Percentiles rank a stretch among this genome's conserved stretches.
Evolutionary conservation across 2,113 vertebrate genomes (phyloP).

Genomic region (Acanthisitta chloris): DNA sequence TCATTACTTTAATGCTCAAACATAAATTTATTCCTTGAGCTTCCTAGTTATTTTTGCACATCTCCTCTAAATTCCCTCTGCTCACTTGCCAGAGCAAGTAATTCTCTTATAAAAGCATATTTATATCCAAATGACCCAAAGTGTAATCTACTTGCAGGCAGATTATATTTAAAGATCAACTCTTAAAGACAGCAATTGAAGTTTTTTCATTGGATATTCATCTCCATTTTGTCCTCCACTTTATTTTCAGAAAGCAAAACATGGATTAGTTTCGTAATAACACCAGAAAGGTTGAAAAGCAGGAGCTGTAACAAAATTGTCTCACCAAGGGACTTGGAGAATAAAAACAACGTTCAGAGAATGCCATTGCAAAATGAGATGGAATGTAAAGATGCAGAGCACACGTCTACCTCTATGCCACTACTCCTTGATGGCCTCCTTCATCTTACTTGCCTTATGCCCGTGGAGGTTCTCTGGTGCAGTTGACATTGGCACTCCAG

Average conservation of each 20-base stretch:
- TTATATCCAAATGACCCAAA: slow-evolving; percentile 2
- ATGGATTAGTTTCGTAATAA: background rate
- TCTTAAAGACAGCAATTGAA: background rate
- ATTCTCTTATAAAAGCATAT: background rate
- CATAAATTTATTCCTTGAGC: background rate
- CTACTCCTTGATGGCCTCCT: background rate
- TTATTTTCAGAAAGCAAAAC: background rate
- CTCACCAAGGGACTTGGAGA: background rate
- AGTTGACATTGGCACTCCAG: background rate
- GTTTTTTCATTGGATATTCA: background rate
- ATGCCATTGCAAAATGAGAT: background rate
- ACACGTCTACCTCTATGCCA: accelerated
- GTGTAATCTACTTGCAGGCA: background rate
- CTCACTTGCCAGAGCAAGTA: background rate
- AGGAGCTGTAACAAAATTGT: background rate
- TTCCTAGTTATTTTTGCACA: background rate
- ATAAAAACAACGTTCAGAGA: background rate
- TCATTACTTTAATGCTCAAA: background rate
- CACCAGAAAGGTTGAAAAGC: background rate
- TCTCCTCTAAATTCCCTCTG: background rate
- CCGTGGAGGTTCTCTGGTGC: background rate
- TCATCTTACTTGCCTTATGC: background rate
- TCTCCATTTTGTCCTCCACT: background rate
- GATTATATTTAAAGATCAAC: background rate
- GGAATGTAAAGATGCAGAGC: background rate